Conservation (phyloP, 2,888 invertebrate species). For the Tetramorium bicarinatum region DNA sequence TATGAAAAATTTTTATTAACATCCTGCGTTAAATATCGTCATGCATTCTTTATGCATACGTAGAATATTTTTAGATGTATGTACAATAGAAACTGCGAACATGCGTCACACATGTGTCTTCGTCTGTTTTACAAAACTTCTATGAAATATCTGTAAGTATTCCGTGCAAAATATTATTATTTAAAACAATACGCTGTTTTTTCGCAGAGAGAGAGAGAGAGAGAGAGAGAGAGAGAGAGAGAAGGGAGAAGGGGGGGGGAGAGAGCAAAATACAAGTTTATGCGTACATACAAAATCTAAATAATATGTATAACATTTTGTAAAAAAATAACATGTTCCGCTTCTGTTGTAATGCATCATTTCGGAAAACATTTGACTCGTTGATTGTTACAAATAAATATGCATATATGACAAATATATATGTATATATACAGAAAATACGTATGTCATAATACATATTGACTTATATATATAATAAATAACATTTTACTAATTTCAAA, state of each 20-base stretch:
- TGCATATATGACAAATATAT: conserved; percentile 14
- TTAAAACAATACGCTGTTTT: conserved; percentile 52
- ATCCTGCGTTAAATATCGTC: conserved; percentile 38
- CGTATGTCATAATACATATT: conserved; percentile 7
- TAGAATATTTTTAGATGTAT: conserved; percentile 45
- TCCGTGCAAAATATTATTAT: conserved; percentile 45
- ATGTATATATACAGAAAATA: neutral
- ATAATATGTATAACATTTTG: neutral
- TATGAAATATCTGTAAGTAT: conserved; percentile 44
- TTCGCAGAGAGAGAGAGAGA: conserved; percentile 57
- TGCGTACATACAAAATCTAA: conserved; percentile 21
- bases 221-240: conserved; percentile 39
- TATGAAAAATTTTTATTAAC: conserved; percentile 73
- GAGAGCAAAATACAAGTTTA: conserved; percentile 53
- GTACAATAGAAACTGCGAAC: conserved; percentile 52
- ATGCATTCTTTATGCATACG: conserved; percentile 16
- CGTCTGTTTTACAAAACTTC: conserved; percentile 44
- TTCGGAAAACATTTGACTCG: conserved; percentile 29
- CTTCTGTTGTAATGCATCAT: conserved; percentile 8
- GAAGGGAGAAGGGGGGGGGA: conserved; percentile 44
- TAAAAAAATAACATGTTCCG: conserved; percentile 41
- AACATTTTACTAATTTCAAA: conserved; percentile 22
- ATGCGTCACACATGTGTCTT: conserved; percentile 6
- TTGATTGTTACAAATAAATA: conserved; percentile 39
- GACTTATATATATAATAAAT: conserved; percentile 27